Evolutionary conservation across 1,140 invertebrate species (phyloP).

Genomic region (Mylabris phalerata): DNA sequence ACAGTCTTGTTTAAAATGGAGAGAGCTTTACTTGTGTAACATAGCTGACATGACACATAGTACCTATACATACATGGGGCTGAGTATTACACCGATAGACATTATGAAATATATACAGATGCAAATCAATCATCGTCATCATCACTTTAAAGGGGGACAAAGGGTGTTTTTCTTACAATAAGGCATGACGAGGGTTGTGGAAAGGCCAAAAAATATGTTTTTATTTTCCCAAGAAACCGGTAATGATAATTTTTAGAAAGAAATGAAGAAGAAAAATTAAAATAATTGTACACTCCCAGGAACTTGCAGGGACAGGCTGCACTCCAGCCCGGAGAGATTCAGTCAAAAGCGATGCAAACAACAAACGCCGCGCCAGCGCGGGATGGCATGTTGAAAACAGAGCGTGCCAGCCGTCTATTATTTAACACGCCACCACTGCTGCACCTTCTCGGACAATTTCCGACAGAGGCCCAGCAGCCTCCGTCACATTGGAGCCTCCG

Average conservation of each 20-base stretch:
- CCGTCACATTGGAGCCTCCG: constrained; percentile 76
- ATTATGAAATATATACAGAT: constrained; percentile 42
- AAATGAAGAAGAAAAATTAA: constrained; percentile 10
- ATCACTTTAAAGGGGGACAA: no score
- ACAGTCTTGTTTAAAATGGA: constrained; percentile 36
- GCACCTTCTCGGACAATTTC: constrained; percentile 77
- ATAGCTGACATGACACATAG: constrained; percentile 44
- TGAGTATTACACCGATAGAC: constrained; percentile 44
- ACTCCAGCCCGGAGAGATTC: constrained; percentile 31
- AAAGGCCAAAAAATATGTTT: constrained; percentile 22
- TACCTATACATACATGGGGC: constrained; percentile 42
- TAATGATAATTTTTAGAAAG: not conserved
- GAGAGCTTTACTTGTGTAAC: constrained; percentile 43
- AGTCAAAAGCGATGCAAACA: constrained; percentile 37
- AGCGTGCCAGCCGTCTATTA: constrained; percentile 45
- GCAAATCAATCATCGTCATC: constrained; percentile 8
- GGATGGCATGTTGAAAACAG: constrained; percentile 21
- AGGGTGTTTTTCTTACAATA: constrained; percentile 32
- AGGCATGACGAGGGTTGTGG: constrained; percentile 33
- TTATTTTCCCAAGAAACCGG: constrained; percentile 5
- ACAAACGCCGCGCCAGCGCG: constrained; percentile 38
- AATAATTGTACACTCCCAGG: constrained; percentile 27
- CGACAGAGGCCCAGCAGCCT: constrained; percentile 77
- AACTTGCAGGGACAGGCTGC: constrained; percentile 25
- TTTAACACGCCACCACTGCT: constrained; percentile 69